Evolutionary conservation across 2,113 vertebrate species (phyloP).

Genomic region (Plecotus auritus): DNA sequence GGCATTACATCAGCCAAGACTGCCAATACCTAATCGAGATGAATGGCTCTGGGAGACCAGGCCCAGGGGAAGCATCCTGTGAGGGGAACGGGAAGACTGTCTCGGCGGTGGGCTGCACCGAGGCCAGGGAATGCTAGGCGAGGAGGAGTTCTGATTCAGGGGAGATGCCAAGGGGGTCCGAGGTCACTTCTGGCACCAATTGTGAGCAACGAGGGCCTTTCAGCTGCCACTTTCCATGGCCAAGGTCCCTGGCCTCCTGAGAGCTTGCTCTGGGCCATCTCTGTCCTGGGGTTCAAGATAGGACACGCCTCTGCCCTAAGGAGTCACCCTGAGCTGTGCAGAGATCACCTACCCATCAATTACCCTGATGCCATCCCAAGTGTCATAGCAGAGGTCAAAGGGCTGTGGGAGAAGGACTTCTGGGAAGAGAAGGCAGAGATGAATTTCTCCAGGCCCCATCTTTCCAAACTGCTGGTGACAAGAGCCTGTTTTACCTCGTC

Average conservation of each 20-base stretch:
- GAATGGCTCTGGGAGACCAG: neutral
- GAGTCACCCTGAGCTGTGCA: neutral
- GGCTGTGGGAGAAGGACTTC: neutral
- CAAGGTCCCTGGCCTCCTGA: neutral
- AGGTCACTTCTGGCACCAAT: neutral
- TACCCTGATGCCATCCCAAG: neutral
- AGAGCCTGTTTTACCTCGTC: neutral
- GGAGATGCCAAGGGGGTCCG: neutral
- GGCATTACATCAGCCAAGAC: constrained; percentile 39
- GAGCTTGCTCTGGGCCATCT: neutral
- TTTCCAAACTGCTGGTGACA: neutral
- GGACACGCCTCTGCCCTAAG: neutral
- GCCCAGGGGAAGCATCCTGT: neutral
- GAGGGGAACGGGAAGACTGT: neutral
- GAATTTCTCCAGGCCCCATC: neutral
- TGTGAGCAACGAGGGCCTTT: neutral
- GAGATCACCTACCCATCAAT: rapidly evolving
- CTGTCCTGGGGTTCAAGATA: neutral
- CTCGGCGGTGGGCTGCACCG: neutral
- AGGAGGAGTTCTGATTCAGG: neutral
- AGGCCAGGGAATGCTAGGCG: too few species aligned
- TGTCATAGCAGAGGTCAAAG: neutral
- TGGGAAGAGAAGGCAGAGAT: neutral
- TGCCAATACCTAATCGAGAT: constrained; percentile 55
- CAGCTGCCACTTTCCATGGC: neutral